Percentiles rank a stretch among this genome's conserved stretches.
These are phyloP conservation scores for Speoplatyrhinus poulsoni DNA, from an alignment of 2,113 vertebrate genomes.

Conservation along the genomic window DNA sequence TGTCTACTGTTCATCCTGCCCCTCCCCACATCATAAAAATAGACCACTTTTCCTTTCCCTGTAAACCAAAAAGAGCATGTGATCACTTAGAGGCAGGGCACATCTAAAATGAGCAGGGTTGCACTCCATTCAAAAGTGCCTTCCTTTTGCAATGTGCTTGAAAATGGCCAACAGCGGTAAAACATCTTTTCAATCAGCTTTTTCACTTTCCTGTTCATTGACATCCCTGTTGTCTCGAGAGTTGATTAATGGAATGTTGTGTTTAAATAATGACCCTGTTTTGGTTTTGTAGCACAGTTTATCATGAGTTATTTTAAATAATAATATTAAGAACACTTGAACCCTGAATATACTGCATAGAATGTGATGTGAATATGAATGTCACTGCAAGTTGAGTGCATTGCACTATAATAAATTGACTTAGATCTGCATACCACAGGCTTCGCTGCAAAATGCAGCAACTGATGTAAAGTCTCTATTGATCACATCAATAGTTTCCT, in stretches of 20 bases:
- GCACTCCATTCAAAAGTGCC: constrained; percentile 26
- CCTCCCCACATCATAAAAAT: constrained; percentile 57
- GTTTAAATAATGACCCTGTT: neutral
- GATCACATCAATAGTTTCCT: too few species aligned
- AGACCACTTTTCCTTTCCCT: constrained; percentile 59
- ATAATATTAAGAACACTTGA: neutral
- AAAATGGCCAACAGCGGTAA: constrained; percentile 7
- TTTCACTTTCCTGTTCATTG: constrained; percentile 1
- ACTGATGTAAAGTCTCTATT: too few species aligned
- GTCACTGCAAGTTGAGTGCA: too few species aligned
- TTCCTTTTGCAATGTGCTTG: constrained; percentile 25
- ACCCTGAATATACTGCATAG: too few species aligned
- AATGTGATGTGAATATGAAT: too few species aligned
- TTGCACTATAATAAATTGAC: too few species aligned
- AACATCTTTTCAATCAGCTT: constrained; percentile 1
- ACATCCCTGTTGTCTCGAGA: neutral
- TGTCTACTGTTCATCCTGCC: neutral
- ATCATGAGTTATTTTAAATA: neutral
- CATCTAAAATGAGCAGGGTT: constrained; percentile 24
- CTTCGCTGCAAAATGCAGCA: too few species aligned
- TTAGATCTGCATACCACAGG: too few species aligned
- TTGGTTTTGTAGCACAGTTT: neutral
- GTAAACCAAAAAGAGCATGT: constrained; percentile 51
- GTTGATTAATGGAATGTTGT: neutral
- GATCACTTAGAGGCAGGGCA: constrained; percentile 54